A percentile compares a stretch with the other conserved stretches of the same genome.
phyloP scores from a whole-genome alignment of 2,113 vertebrate species.

The Prolemur simus region DNA sequence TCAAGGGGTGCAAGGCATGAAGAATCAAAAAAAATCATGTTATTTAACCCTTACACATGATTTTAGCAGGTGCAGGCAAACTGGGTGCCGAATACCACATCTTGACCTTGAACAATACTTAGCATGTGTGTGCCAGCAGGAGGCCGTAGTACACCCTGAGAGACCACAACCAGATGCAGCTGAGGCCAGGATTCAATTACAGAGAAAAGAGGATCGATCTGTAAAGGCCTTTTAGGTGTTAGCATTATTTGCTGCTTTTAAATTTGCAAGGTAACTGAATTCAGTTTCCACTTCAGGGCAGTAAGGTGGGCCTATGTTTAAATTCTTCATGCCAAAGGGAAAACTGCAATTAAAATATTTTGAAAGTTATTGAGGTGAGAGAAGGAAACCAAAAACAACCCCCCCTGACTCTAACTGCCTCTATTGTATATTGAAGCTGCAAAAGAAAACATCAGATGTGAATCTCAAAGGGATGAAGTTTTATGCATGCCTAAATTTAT shows the following conservation, averaged over 20 bases:
- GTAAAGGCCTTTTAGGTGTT: not conserved
- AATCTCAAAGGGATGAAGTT: not conserved
- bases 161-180: not conserved
- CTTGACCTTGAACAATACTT: not conserved
- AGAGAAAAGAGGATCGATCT: not conserved
- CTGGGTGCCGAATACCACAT: not conserved
- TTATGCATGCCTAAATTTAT: not conserved
- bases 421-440: not conserved
- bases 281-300: not conserved
- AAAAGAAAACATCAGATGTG: not conserved
- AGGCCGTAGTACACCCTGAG: not conserved
- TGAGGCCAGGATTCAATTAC: not conserved
- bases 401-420: not conserved
- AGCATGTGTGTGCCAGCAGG: not conserved
- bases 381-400: not conserved
- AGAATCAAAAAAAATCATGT: not conserved
- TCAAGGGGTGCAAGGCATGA: not conserved
- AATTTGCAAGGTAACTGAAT: conserved; percentile 1
- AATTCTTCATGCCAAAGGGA: not conserved
- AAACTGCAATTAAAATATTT: conserved; percentile 1
- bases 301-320: not conserved
- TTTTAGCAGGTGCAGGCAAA: not conserved
- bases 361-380: not conserved
- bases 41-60: not conserved
- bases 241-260: not conserved